phyloP scores from a whole-genome alignment of 2,888 invertebrate genomes.

The Drosophila picticornis region DNA sequence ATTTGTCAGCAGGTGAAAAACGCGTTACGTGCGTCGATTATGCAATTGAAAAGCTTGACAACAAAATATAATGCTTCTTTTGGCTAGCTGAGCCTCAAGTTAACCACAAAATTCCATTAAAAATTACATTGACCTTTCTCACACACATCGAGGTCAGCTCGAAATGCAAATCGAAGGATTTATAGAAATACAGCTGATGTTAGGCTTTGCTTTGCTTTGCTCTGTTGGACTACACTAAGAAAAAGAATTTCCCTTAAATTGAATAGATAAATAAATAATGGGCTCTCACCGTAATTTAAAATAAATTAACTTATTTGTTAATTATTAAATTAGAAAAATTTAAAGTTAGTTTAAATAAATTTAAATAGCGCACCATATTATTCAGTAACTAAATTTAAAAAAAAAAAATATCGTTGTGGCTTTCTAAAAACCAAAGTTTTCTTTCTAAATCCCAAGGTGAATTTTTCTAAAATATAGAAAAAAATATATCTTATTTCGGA shows the following conservation, averaged over 20 bases:
- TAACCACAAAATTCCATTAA: not conserved
- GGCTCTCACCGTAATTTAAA: not conserved
- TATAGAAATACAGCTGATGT: not conserved
- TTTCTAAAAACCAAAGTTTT: not conserved
- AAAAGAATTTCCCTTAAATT: not conserved
- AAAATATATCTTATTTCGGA: not conserved
- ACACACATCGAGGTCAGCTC: slow-evolving; percentile 46
- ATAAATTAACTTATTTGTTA: not conserved
- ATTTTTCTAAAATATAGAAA: not conserved
- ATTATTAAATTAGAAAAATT: not conserved
- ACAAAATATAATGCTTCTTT: not conserved
- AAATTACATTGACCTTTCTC: slow-evolving; percentile 51
- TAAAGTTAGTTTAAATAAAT: too few species aligned
- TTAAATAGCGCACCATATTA: not conserved
- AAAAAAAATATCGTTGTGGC: too few species aligned
- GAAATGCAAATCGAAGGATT: not conserved
- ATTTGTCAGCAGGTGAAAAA: slow-evolving; percentile 7
- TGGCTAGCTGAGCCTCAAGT: not conserved
- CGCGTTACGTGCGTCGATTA: slow-evolving; percentile 32
- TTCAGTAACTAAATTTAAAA: not conserved
- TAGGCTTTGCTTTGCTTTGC: not conserved
- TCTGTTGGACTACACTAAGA: not conserved
- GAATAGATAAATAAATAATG: not conserved
- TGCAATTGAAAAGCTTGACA: slow-evolving; percentile 38
- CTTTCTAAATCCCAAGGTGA: not conserved